phyloP scores from a whole-genome alignment of 2,888 invertebrate species.

The Lycaena phlaeas region DNA sequence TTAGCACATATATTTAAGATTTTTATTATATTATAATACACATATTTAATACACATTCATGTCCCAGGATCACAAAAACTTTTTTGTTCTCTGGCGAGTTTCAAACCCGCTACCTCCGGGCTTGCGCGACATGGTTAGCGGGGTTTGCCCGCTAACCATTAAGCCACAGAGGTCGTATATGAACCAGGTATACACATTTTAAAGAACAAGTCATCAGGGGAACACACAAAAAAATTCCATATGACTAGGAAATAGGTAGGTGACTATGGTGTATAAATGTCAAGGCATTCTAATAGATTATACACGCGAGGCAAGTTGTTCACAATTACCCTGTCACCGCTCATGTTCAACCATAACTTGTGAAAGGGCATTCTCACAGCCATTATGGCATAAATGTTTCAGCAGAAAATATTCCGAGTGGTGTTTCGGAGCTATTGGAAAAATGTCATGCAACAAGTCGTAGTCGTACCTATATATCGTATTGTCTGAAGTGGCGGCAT shows the following conservation, averaged over 20 bases:
- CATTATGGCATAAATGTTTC: background rate
- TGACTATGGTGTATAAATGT: constrained; percentile 14
- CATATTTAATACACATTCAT: no score
- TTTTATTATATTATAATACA: no score
- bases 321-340: constrained; percentile 6
- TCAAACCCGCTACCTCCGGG: no score
- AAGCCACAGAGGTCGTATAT: no score
- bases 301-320: background rate
- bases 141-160: no score
- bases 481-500: background rate
- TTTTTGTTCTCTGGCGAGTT: no score
- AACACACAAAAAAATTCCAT: background rate
- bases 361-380: constrained; percentile 1
- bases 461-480: background rate
- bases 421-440: no score
- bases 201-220: background rate
- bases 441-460: background rate
- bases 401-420: no score
- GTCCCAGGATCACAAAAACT: no score
- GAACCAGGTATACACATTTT: constrained; percentile 34
- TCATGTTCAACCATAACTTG: background rate
- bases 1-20: no score
- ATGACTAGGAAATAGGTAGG: constrained; percentile 19
- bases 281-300: background rate
- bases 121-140: no score